These are phyloP conservation scores for Gonioctena quinquepunctata DNA, from an alignment of 1,140 invertebrate genomes.

Conservation along the genomic window DNA sequence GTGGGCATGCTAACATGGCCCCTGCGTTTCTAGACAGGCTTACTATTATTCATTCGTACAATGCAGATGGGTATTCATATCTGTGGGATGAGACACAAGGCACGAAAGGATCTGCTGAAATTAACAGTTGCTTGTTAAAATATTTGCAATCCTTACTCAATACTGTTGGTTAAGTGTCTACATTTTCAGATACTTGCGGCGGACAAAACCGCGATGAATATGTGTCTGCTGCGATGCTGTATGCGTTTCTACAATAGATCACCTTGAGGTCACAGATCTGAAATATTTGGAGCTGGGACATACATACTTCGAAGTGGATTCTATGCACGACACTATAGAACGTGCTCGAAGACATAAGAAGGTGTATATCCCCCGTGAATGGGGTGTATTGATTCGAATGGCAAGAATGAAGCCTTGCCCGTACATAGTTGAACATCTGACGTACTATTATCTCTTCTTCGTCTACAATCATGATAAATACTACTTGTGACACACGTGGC, in stretches of 20 bases:
- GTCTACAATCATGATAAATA: background rate
- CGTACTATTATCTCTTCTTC: background rate
- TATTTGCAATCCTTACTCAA: background rate
- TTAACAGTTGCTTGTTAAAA: background rate
- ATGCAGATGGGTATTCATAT: background rate
- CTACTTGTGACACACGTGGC: background rate
- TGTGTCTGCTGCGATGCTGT: background rate
- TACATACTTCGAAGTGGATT: background rate
- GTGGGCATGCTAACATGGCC: no score
- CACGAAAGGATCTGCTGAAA: background rate
- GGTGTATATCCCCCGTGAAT: background rate
- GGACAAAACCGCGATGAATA: background rate
- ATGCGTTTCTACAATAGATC: background rate
- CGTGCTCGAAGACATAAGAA: background rate
- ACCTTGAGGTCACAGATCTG: background rate
- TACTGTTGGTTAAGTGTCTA: background rate
- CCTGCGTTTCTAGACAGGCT: no score
- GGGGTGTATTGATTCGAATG: background rate
- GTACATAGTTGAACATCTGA: background rate
- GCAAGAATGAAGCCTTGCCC: background rate
- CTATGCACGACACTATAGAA: background rate
- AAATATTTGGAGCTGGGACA: background rate
- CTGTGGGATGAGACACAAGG: background rate
- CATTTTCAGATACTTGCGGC: background rate
- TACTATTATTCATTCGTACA: background rate